phyloP scores from a whole-genome alignment of 2,888 invertebrate genomes.

The Mimumesa dahlbomi region DNA sequence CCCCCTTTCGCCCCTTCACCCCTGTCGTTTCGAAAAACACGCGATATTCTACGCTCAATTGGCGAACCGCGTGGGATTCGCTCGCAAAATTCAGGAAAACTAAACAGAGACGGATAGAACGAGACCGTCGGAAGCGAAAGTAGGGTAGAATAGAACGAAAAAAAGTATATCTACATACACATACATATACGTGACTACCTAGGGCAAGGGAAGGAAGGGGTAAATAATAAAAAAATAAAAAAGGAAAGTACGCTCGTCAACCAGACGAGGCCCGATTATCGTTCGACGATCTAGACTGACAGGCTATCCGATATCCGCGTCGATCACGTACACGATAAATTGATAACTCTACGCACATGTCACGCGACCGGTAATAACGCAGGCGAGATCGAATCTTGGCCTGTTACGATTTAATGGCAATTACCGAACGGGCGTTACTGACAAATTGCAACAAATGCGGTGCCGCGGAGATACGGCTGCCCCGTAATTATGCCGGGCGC shows the following conservation, averaged over 20 bases:
- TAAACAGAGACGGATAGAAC: not conserved
- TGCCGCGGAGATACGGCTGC: slow-evolving; percentile 28
- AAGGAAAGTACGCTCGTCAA: not conserved
- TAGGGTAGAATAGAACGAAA: too few relatives aligned
- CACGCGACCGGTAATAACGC: slow-evolving; percentile 46
- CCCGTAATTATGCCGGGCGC: slow-evolving; percentile 54
- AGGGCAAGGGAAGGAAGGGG: too few relatives aligned
- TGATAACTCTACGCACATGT: slow-evolving; percentile 52
- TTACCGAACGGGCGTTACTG: slow-evolving; percentile 64
- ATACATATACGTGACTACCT: too few relatives aligned
- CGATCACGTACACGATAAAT: slow-evolving; percentile 56
- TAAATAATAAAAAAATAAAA: not conserved
- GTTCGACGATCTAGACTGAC: slow-evolving; percentile 49
- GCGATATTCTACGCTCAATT: slow-evolving; percentile 47
- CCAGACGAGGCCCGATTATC: slow-evolving; percentile 37
- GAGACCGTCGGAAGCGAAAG: not conserved
- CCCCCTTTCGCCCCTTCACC: not conserved
- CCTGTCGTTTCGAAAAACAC: slow-evolving; percentile 43
- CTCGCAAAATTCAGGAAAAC: slow-evolving; percentile 25
- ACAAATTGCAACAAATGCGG: slow-evolving; percentile 73
- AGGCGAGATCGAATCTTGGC: slow-evolving; percentile 68
- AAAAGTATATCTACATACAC: too few relatives aligned
- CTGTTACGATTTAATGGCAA: slow-evolving; percentile 76
- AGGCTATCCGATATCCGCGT: slow-evolving; percentile 47
- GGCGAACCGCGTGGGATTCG: slow-evolving; percentile 19